A percentile compares a stretch with the other conserved stretches of the same genome.
phyloP scores from a whole-genome alignment of 2,888 invertebrate genomes.

The Drosophila limbata region DNA sequence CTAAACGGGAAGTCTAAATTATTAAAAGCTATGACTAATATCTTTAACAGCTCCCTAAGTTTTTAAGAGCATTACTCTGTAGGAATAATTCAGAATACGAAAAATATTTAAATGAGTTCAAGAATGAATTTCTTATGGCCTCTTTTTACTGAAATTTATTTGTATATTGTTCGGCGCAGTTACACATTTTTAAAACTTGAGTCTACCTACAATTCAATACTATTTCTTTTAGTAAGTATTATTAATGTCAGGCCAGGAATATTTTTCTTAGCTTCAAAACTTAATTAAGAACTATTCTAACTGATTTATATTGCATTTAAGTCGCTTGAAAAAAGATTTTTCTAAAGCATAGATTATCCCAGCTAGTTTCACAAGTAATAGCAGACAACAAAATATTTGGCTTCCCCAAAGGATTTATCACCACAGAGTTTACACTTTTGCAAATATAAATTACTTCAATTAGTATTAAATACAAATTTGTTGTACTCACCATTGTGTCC shows the following conservation, averaged over 20 bases:
- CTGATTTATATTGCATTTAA: too few relatives aligned
- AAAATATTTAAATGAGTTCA: neutral
- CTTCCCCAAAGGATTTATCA: neutral
- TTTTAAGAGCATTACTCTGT: neutral
- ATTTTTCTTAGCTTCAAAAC: too few relatives aligned
- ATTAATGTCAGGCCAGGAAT: too few relatives aligned
- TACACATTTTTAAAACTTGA: too few relatives aligned
- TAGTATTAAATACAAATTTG: constrained; percentile 1
- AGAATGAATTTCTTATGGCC: neutral
- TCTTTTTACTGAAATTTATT: too few relatives aligned
- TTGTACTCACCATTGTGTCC: constrained; percentile 92
- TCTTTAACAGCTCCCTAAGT: neutral
- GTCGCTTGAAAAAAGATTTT: too few relatives aligned
- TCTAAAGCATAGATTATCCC: neutral
- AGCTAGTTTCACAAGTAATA: neutral
- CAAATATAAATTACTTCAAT: neutral
- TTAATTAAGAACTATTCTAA: too few relatives aligned
- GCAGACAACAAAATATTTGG: neutral
- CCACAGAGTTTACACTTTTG: neutral
- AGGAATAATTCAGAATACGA: neutral
- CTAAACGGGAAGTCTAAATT: neutral
- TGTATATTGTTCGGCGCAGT: too few relatives aligned
- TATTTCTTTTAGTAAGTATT: too few relatives aligned
- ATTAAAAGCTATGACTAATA: neutral
- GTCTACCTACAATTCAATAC: too few relatives aligned